Base-by-base conservation (phyloP, 2,113 vertebrate species). In the Machaerirhynchus nigripectus region DNA sequence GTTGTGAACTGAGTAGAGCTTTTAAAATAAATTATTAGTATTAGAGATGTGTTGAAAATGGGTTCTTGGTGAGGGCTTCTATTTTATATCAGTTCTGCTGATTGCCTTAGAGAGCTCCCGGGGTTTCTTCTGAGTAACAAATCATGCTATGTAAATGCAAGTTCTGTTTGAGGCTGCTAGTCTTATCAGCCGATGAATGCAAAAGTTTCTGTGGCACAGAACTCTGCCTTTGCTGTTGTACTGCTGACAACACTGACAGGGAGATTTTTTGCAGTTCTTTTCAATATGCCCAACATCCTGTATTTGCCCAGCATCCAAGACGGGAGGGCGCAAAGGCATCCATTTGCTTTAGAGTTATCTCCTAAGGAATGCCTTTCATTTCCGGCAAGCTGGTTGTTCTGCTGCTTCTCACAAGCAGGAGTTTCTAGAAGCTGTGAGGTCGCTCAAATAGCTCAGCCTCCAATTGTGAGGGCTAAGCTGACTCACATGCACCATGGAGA, bases 11-110 rank as follows among this genome's bases (percentile, higher is more conserved):
- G 30, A 86, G 37, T 12, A 80, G 39, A 91, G 61, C 42, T 94
- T 89, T 89, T 56, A 55, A 80, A 86, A 69, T 57, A 73, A 83
- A 52, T 69, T 37, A n/a, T 74, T 93, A 67, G 35, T 83, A 19
- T 50, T 85, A 52, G 42, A 35, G 20, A 22, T 65, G 35, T 86
- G 18, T 60, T 83, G 64, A 49, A 83, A 84, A 67, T 67, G 27
- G 19, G 7, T 55, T 84, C 10, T 90, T 35, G 35, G 23, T 70
- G 50, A 57, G 70, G 22, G 7, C 24, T 86, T 69, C 22, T 86
- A 8, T 84, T 84, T 87, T 65, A 15, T 47, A 60, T 71, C 27
- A 60, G n/a, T 65, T 91, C 47, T 84, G 31, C 35, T 74, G 42
- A 59, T 49, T 74, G 71, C 33, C 11, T 63, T 70, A 52, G 81